Evolutionary conservation across 2,888 invertebrate species (phyloP).

Genomic region (Salpingus planirostris): DNA sequence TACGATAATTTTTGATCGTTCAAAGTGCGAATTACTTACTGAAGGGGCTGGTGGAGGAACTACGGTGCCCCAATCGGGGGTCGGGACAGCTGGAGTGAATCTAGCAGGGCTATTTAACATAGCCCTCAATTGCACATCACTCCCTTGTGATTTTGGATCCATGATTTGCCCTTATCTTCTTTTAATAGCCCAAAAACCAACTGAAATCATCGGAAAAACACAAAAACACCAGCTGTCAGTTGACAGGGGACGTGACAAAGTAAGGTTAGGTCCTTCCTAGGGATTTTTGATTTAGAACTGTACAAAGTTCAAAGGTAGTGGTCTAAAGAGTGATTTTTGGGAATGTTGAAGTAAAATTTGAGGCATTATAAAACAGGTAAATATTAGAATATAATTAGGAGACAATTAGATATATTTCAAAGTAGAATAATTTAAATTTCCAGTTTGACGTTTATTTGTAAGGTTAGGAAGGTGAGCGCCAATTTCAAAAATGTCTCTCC

Average conservation of each 20-base stretch:
- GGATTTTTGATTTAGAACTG: background rate
- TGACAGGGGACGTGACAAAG: no score
- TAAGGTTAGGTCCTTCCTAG: background rate
- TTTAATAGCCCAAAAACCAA: no score
- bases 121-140: constrained; percentile 35
- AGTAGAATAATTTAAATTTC: no score
- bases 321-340: no score
- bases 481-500: background rate
- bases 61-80: constrained; percentile 40
- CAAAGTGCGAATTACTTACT: constrained; percentile 6
- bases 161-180: no score
- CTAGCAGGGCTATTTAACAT: constrained; percentile 39
- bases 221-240: no score
- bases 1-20: background rate
- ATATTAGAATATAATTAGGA: no score
- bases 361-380: no score
- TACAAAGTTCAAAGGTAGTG: no score
- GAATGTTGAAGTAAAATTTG: no score
- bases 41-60: constrained; percentile 15
- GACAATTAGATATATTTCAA: no score
- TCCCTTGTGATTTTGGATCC: no score
- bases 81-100: constrained; percentile 38
- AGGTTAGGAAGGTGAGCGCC: background rate
- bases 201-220: constrained; percentile 1
- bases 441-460: background rate